phyloP scores from a whole-genome alignment of 2,113 vertebrate genomes.

The Hemichromis elongatus region DNA sequence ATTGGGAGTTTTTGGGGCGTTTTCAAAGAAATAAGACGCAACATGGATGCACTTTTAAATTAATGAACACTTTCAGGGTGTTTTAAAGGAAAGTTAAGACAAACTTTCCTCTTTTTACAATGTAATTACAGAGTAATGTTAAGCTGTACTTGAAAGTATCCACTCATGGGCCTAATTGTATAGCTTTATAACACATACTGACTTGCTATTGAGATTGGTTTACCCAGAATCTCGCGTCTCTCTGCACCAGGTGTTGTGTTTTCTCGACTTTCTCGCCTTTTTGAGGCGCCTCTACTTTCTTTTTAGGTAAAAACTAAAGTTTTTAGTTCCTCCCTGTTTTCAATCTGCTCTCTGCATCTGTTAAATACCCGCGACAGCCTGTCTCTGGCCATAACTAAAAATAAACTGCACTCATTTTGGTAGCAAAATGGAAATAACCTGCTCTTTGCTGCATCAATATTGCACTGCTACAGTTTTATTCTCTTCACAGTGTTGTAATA shows the following conservation, averaged over 20 bases:
- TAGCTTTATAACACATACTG: neutral
- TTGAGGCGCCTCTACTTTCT: neutral
- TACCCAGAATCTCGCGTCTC: neutral
- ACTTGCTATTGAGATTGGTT: neutral
- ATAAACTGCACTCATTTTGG: constrained; percentile 56
- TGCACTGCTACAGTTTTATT: neutral
- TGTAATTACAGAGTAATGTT: neutral
- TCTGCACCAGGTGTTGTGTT: neutral
- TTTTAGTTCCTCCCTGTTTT: neutral
- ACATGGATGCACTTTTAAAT: neutral
- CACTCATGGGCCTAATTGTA: neutral
- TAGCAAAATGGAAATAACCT: neutral
- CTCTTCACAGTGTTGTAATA: neutral
- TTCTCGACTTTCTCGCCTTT: neutral
- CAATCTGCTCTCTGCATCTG: neutral
- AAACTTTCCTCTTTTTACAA: neutral
- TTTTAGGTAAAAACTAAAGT: neutral
- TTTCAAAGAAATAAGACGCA: neutral
- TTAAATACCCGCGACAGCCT: constrained; percentile 30
- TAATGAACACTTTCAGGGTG: neutral
- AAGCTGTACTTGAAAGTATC: neutral
- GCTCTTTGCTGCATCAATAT: neutral
- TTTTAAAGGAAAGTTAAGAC: neutral
- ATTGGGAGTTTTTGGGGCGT: neutral
- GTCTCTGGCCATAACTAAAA: constrained; percentile 66